These are phyloP conservation scores for Gonocerus acuteangulatus DNA, from an alignment of 2,888 invertebrate species.

Conservation along the genomic window DNA sequence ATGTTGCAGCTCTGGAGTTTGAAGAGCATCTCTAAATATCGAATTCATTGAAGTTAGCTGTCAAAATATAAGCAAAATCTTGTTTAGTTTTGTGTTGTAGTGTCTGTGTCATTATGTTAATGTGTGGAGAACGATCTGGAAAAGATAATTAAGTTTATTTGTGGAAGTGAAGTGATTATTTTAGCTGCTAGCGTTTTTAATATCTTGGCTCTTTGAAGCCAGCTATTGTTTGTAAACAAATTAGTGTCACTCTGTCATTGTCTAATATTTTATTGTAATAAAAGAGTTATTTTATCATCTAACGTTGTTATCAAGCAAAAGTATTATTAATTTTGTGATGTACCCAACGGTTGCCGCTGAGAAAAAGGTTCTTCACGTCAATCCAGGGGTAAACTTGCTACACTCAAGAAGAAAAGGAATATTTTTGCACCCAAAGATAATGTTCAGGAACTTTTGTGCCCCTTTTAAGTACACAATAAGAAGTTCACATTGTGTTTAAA, in stretches of 20 bases:
- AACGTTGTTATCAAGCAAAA: slow-evolving; percentile 4
- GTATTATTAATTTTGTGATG: slow-evolving; percentile 37
- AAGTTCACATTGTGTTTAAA: slow-evolving; percentile 14
- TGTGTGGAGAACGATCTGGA: slow-evolving; percentile 31
- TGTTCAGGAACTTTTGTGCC: slow-evolving; percentile 66
- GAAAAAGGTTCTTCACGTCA: slow-evolving; percentile 35
- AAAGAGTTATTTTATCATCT: neutral
- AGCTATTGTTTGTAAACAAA: slow-evolving; percentile 33
- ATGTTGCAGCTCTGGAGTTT: slow-evolving; percentile 14
- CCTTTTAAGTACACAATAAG: slow-evolving; percentile 9
- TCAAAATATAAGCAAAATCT: slow-evolving; percentile 13
- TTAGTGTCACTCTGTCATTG: slow-evolving; percentile 11
- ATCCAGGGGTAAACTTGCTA: slow-evolving; percentile 50
- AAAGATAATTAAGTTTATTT: slow-evolving; percentile 20
- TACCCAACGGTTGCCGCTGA: slow-evolving; percentile 37
- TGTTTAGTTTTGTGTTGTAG: neutral
- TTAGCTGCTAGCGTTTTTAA: neutral
- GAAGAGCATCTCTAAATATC: slow-evolving; percentile 8
- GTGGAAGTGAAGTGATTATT: slow-evolving; percentile 14
- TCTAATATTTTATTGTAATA: slow-evolving; percentile 1
- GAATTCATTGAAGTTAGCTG: slow-evolving; percentile 14
- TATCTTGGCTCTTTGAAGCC: neutral
- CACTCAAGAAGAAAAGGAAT: slow-evolving; percentile 83
- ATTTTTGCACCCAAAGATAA: slow-evolving; percentile 78
- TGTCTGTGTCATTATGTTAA: slow-evolving; percentile 25